Evolutionary conservation across 2,888 invertebrate species (phyloP).

Genomic region (Emmelina monodactyla): DNA sequence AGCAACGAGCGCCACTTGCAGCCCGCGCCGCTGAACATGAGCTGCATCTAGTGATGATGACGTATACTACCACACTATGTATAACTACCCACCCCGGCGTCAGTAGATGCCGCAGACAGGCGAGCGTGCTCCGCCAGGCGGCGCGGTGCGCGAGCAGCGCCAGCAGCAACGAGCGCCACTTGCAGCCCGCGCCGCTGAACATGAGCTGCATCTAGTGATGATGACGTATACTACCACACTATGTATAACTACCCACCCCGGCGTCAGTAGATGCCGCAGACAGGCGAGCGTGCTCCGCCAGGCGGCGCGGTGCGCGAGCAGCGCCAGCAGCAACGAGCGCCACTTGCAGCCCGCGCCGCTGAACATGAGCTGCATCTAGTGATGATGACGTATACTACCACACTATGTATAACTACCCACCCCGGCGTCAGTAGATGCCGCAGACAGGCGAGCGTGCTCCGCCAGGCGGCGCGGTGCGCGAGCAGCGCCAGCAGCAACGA

Average conservation of each 20-base stretch:
- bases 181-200: constrained; percentile 56
- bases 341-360: constrained; percentile 37
- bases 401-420: neutral
- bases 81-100: constrained; percentile 22
- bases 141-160: constrained; percentile 90
- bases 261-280: constrained; percentile 66
- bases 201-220: constrained; percentile 76
- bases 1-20: constrained; percentile 50
- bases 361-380: constrained; percentile 77
- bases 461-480: constrained; percentile 91
- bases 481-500: constrained; percentile 75
- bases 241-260: constrained; percentile 10
- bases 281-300: constrained; percentile 83
- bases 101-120: constrained; percentile 70
- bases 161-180: constrained; percentile 63
- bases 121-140: constrained; percentile 84
- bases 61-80: too few species aligned
- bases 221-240: too few species aligned
- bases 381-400: too few species aligned
- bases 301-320: constrained; percentile 88
- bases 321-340: constrained; percentile 70
- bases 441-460: constrained; percentile 75
- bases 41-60: constrained; percentile 75
- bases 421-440: constrained; percentile 60
- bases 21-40: constrained; percentile 67